A percentile compares a stretch with the other conserved stretches of the same genome.
Conservation (phyloP, 35 echinoderm and acorn worm genomes). For the Apostichopus parvimensis region DNA sequence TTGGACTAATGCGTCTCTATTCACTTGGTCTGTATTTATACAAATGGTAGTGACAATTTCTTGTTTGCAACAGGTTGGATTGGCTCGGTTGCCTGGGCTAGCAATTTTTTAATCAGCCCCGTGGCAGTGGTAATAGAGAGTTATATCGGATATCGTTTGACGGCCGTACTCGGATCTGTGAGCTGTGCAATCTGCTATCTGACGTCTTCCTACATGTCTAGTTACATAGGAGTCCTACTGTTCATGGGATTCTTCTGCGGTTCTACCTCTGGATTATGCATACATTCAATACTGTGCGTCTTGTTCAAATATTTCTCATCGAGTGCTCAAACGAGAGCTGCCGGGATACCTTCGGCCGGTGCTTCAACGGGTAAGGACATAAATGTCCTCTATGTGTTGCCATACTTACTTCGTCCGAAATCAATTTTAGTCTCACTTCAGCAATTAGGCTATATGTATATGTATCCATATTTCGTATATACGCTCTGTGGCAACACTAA, state of each 20-base stretch:
- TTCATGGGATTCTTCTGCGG: background rate
- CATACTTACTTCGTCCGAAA: too few relatives aligned
- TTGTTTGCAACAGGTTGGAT: conserved; percentile 37
- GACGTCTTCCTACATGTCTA: conserved; percentile 9
- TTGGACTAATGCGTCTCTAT: too few relatives aligned
- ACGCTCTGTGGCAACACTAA: too few relatives aligned
- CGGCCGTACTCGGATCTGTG: conserved; percentile 1
- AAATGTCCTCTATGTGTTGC: too few relatives aligned
- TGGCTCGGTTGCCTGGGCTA: conserved; percentile 36
- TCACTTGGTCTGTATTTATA: too few relatives aligned
- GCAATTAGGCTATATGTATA: too few relatives aligned
- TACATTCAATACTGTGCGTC: conserved; percentile 33
- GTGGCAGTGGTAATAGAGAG: background rate
- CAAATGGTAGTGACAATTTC: background rate
- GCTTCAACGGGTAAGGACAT: background rate
- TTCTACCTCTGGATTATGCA: background rate
- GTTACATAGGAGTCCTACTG: background rate
- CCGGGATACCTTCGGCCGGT: conserved; percentile 2
- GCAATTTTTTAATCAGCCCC: conserved; percentile 2
- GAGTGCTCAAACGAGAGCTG: background rate
- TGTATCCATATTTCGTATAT: too few relatives aligned
- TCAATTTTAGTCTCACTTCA: too few relatives aligned
- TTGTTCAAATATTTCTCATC: conserved; percentile 34
- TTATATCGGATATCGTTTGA: conserved; percentile 43
- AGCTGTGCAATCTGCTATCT: background rate